Evolutionary conservation across 2,888 invertebrate genomes (phyloP).

Genomic region (Criorhina ranunculi): DNA sequence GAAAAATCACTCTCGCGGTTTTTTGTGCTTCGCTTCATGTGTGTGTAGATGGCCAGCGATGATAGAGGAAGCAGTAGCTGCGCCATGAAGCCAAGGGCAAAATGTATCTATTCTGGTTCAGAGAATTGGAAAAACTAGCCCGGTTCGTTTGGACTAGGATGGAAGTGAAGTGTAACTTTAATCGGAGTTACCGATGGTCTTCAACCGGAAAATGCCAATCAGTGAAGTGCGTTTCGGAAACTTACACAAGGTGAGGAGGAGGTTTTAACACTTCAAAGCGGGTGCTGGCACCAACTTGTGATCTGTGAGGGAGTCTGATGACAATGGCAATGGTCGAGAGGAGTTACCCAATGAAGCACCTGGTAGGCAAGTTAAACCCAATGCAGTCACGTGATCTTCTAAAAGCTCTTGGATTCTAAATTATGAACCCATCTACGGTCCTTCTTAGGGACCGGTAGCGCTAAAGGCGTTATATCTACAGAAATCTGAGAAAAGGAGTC

Average conservation of each 20-base stretch:
- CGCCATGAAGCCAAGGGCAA: background rate
- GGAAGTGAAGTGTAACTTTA: conserved; percentile 17
- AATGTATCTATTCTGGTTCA: conserved; percentile 30
- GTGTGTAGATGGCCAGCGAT: conserved; percentile 35
- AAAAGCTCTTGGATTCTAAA: too few relatives aligned
- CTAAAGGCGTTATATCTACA: too few relatives aligned
- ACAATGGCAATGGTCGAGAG: too few relatives aligned
- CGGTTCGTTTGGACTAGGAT: too few relatives aligned
- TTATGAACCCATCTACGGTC: too few relatives aligned
- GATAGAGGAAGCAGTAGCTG: conserved; percentile 36
- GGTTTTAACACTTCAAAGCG: conserved; percentile 5
- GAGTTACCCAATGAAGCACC: too few relatives aligned
- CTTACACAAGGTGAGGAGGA: background rate
- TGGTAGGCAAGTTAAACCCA: too few relatives aligned
- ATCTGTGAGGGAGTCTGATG: conserved; percentile 11
- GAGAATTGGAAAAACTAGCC: conserved; percentile 4
- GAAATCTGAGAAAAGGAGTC: too few relatives aligned
- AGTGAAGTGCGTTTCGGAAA: conserved; percentile 13
- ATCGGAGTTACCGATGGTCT: conserved; percentile 32
- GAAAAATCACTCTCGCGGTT: conserved; percentile 60
- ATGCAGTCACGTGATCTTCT: too few relatives aligned
- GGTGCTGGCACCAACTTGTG: background rate
- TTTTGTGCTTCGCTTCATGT: conserved; percentile 1
- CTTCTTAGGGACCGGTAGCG: too few relatives aligned
- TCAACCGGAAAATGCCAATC: conserved; percentile 57